phyloP scores from a whole-genome alignment of 2,113 vertebrate genomes.

The Cavia aperea region DNA sequence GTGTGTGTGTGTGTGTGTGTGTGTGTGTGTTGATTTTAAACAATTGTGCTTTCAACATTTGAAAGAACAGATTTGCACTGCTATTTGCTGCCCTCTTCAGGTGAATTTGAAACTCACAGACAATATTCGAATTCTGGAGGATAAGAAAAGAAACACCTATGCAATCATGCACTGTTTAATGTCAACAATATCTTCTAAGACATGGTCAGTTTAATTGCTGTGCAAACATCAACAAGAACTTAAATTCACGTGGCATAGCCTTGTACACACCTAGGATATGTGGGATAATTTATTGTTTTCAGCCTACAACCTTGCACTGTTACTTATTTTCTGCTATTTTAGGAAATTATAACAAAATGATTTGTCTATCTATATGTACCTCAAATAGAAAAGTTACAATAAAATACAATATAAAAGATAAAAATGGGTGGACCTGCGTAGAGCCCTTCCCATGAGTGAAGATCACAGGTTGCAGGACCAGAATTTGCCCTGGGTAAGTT shows the following conservation, averaged over 20 bases:
- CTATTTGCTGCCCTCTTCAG: conserved; percentile 64
- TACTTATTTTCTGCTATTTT: neutral
- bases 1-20: too few relatives aligned
- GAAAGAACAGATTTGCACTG: neutral
- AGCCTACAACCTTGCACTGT: neutral
- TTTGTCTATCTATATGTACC: neutral
- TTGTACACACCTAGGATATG: neutral
- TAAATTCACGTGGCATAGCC: neutral
- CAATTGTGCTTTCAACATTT: neutral
- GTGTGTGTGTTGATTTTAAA: neutral
- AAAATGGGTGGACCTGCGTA: neutral
- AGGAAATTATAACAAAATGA: neutral
- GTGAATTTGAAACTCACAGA: conserved; percentile 15
- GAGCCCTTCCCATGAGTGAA: neutral
- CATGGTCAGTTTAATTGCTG: neutral
- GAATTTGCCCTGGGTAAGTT: neutral
- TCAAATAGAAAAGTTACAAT: neutral
- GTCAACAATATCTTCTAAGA: neutral
- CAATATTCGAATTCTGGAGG: neutral
- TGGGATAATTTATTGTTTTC: neutral
- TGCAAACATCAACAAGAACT: neutral
- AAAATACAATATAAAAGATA: neutral
- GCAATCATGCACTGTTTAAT: neutral
- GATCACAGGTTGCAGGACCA: too few relatives aligned
- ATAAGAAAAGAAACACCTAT: neutral